A percentile compares a stretch with the other conserved stretches of the same genome.
phyloP scores from a whole-genome alignment of 2,888 invertebrate genomes.

The Stegana nigrithorax region DNA sequence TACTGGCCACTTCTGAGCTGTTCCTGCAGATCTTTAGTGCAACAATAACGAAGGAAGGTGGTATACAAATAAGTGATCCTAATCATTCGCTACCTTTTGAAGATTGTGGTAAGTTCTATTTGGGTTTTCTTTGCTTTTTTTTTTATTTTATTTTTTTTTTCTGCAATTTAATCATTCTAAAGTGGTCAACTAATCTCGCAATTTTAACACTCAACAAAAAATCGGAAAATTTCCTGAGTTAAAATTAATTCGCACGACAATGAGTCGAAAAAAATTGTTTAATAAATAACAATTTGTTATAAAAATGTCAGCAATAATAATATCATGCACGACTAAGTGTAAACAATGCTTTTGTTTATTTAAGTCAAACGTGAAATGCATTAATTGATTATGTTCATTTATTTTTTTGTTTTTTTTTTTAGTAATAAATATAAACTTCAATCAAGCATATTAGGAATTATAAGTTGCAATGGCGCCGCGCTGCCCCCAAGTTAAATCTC shows the following conservation, averaged over 20 bases:
- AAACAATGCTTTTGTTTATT: too few species aligned
- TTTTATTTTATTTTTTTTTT: constrained; percentile 11
- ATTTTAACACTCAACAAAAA: constrained; percentile 10
- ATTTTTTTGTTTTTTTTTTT: too few species aligned
- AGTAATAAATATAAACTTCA: too few species aligned
- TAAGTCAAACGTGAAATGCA: too few species aligned
- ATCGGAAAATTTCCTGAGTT: too few species aligned
- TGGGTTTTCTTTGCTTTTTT: neutral
- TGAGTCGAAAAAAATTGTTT: neutral
- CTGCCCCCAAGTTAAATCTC: too few species aligned
- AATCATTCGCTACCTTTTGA: constrained; percentile 59
- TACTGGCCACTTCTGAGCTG: constrained; percentile 34
- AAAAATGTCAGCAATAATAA: neutral
- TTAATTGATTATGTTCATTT: too few species aligned
- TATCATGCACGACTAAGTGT: too few species aligned
- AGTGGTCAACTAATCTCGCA: too few species aligned
- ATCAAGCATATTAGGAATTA: too few species aligned
- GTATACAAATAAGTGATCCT: too few species aligned
- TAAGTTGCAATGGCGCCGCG: too few species aligned
- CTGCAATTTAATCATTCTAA: neutral
- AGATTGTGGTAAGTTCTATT: constrained; percentile 59
- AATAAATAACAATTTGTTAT: neutral
- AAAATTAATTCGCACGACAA: neutral
- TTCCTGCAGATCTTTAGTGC: constrained; percentile 19
- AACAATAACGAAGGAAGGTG: constrained; percentile 31